Base-by-base conservation (phyloP, 2,888 invertebrate species). In the Apomyelois bistriatella region DNA sequence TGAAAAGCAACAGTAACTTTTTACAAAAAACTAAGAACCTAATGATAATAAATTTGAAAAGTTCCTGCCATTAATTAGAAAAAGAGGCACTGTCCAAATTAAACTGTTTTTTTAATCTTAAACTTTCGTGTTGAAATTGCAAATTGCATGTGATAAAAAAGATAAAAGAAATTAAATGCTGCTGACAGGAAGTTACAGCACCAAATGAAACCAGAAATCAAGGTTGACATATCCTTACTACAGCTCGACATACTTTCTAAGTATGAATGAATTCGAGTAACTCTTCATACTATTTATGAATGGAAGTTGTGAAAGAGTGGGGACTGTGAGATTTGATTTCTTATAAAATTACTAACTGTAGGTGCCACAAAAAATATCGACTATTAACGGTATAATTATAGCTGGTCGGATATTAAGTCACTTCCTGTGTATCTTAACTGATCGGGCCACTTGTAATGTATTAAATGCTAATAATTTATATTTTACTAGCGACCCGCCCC, bases 311-410 rank as follows among this genome's bases (percentile, higher is more conserved):
- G 41, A 35, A 42, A 36, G 36, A 30, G 52, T 36, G 52, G 42
- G 52, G 52, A 13, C 13, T 4, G 7, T 22, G 32, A 43, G 35
- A 52, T 43, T 43, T 43, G 17, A 43, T 43, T 42, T 52, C 28
- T n/a, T n/a, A 22, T 40, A 28, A 52, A 43, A 43, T 43, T 43
- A 13, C 35, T 52, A 52, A 51, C 51, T 42, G 51, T 51, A 36
- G 50, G 41, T 12, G 35, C 52, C 43, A 52, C 52, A 52, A 52
- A 52, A 52, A 52, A 52, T 43, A 52, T 35, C 37, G 52, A 36
- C 52, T 36, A 28, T 52, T 52, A 52, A 52, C 52, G 52, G 52
- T 52, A 52, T 52, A 43, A 52, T 52, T 52, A 52, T 43, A 52
- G 43, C 17, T 36, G 17, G 43, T 43, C 52, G 52, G 52, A 52